Conservation (phyloP, 2,888 invertebrate genomes). For the Spodoptera picta region DNA sequence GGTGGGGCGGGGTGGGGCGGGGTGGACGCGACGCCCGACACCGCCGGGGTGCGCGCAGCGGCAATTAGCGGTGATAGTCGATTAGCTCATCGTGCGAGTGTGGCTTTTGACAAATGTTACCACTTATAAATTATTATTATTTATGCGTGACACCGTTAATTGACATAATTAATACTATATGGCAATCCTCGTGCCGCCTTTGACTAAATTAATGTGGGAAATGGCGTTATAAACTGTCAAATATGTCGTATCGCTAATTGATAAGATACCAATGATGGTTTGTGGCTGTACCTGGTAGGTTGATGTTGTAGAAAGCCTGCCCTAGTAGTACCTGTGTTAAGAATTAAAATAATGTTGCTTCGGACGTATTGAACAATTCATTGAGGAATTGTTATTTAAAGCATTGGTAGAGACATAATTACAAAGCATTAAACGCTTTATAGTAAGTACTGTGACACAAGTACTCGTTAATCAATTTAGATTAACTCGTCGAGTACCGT, state of each 20-base stretch:
- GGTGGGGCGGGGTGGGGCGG: conserved; percentile 43
- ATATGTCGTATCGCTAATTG: conserved; percentile 18
- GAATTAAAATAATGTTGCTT: too few species aligned
- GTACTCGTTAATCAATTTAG: conserved; percentile 19
- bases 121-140: conserved; percentile 84
- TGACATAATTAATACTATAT: conserved; percentile 71
- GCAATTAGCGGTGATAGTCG: conserved; percentile 89
- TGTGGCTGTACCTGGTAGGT: neutral
- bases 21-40: conserved; percentile 37
- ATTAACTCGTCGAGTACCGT: too few species aligned
- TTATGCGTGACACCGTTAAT: conserved; percentile 78
- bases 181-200: conserved; percentile 43
- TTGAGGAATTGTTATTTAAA: neutral
- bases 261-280: conserved; percentile 24
- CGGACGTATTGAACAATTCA: too few species aligned
- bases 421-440: conserved; percentile 12
- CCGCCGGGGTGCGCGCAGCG: conserved; percentile 60
- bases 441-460: conserved; percentile 8
- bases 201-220: conserved; percentile 19
- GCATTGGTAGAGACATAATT: conserved; percentile 1
- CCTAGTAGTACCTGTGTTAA: too few species aligned
- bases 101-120: conserved; percentile 87
- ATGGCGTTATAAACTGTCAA: conserved; percentile 39
- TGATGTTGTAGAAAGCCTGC: too few species aligned
- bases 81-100: conserved; percentile 88